Percentiles rank a stretch among this genome's conserved stretches.
phyloP scores from a whole-genome alignment of 2,888 invertebrate species.

The Mycalesis mineus region DNA sequence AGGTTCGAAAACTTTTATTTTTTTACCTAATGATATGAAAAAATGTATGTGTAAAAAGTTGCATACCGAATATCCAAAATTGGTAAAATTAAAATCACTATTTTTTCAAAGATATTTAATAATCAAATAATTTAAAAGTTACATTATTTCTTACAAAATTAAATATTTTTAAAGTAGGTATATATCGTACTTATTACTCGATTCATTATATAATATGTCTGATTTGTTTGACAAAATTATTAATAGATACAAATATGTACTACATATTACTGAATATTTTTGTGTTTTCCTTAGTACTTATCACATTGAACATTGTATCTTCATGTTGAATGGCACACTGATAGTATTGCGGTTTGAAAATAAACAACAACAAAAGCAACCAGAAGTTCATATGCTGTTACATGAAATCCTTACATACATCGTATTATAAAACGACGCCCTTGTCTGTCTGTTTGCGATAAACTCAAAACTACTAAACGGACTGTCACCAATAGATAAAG shows the following conservation, averaged over 20 bases:
- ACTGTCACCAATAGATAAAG: too few relatives aligned
- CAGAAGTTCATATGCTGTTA: too few relatives aligned
- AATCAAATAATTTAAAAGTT: constrained; percentile 11
- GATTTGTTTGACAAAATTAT: background rate
- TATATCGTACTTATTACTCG: background rate
- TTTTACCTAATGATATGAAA: too few relatives aligned
- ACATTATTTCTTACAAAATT: constrained; percentile 5
- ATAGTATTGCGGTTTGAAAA: background rate
- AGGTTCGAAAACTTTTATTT: too few relatives aligned
- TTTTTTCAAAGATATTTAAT: constrained; percentile 2
- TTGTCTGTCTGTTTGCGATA: too few relatives aligned
- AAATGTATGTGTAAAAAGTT: too few relatives aligned
- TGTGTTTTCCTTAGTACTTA: background rate
- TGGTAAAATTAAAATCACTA: background rate
- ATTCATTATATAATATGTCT: background rate
- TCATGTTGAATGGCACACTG: background rate
- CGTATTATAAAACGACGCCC: too few relatives aligned
- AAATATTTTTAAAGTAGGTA: constrained; percentile 1
- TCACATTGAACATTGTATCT: constrained; percentile 1
- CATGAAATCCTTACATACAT: too few relatives aligned
- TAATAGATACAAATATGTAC: background rate
- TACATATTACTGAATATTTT: background rate
- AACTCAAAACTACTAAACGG: too few relatives aligned
- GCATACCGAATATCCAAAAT: too few relatives aligned
- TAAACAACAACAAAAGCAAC: too few relatives aligned